Evolutionary conservation across 2,888 invertebrate species (phyloP).

Genomic region (Hyles lineata): DNA sequence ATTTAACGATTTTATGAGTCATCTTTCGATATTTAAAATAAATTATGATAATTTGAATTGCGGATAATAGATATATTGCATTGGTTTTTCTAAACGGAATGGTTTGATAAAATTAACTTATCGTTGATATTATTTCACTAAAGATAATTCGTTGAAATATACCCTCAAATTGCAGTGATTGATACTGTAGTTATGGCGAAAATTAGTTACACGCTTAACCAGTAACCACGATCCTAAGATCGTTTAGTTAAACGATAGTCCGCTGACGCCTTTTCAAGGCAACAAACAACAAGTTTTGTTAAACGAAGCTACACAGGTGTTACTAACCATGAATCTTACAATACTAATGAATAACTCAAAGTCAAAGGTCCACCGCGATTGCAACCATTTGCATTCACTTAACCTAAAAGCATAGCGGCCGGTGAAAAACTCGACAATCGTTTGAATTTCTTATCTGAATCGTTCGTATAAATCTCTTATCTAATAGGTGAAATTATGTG

Average conservation of each 20-base stretch:
- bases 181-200: too few relatives aligned
- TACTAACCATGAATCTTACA: constrained; percentile 15
- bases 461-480: constrained; percentile 30
- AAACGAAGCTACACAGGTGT: constrained; percentile 1
- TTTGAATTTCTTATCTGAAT: constrained; percentile 28
- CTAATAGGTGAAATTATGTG: constrained; percentile 35
- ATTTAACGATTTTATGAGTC: not conserved
- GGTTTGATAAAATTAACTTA: too few relatives aligned
- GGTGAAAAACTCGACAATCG: constrained; percentile 22
- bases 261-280: not conserved
- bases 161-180: too few relatives aligned
- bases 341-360: constrained; percentile 17
- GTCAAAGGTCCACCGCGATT: constrained; percentile 28
- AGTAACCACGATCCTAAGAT: not conserved
- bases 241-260: not conserved
- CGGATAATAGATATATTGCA: too few relatives aligned
- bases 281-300: constrained; percentile 11
- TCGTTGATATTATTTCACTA: too few relatives aligned
- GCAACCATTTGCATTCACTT: constrained; percentile 41
- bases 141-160: too few relatives aligned
- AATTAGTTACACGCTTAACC: not conserved
- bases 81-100: too few relatives aligned
- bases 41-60: too few relatives aligned
- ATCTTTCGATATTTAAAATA: not conserved
- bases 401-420: constrained; percentile 37